Conservation (phyloP, 2,797 vertebrate genomes). For the Allobates femoralis region DNA sequence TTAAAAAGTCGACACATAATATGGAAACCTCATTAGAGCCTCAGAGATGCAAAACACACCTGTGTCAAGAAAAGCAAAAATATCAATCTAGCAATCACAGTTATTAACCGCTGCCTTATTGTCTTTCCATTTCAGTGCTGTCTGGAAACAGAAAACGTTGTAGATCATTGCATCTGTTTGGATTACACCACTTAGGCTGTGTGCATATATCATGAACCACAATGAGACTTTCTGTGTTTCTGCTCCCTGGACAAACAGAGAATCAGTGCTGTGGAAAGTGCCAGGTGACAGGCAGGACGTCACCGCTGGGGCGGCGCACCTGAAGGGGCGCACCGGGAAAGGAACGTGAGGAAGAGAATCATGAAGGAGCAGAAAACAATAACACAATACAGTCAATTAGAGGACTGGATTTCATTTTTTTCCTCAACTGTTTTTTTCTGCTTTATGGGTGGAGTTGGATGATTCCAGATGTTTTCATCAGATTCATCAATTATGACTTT, state of each 20-base stretch:
- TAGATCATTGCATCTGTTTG: constrained; percentile 51
- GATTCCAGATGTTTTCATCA: too few relatives aligned
- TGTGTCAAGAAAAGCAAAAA: not conserved
- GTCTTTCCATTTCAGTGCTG: constrained; percentile 37
- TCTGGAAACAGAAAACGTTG: constrained; percentile 41
- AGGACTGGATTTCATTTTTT: too few relatives aligned
- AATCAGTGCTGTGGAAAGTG: constrained; percentile 53
- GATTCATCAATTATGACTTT: too few relatives aligned
- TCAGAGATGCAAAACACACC: not conserved
- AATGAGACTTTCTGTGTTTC: constrained; percentile 36
- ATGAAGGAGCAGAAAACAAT: not conserved
- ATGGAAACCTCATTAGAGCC: not conserved
- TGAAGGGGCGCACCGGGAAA: constrained; percentile 2
- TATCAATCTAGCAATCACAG: not conserved
- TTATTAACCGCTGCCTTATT: not conserved
- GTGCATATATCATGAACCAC: constrained; percentile 27
- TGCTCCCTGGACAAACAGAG: constrained; percentile 54
- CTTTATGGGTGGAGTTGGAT: too few relatives aligned
- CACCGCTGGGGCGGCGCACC: constrained; percentile 1
- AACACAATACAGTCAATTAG: not conserved
- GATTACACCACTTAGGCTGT: constrained; percentile 49
- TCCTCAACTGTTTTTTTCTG: too few relatives aligned
- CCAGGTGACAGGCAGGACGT: constrained; percentile 60
- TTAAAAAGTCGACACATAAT: not conserved
- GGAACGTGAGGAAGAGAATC: not conserved